Evolutionary conservation across 2,797 vertebrate species (phyloP).

Genomic region (Gymnothorax javanicus): DNA sequence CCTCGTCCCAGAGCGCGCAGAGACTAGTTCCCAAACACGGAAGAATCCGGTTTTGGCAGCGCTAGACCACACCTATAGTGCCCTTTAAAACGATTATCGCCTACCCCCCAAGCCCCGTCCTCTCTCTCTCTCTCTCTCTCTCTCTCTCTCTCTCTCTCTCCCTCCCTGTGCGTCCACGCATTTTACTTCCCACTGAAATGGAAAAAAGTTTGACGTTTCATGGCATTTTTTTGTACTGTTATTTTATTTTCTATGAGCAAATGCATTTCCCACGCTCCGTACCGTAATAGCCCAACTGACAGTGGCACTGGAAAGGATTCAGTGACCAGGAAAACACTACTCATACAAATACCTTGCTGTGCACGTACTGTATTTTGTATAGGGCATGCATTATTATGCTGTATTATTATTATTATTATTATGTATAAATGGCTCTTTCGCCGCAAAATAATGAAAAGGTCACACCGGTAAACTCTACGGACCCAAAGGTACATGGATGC

Average conservation of each 20-base stretch:
- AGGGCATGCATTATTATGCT: no score
- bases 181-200: constrained; percentile 1
- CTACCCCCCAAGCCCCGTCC: neutral
- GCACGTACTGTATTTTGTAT: no score
- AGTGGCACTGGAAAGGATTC: neutral
- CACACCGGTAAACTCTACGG: neutral
- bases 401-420: no score
- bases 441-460: no score
- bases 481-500: neutral
- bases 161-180: constrained; percentile 13
- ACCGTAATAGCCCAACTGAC: neutral
- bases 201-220: neutral
- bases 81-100: constrained; percentile 17
- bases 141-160: neutral
- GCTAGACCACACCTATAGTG: constrained; percentile 69
- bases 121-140: neutral
- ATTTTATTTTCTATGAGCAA: neutral
- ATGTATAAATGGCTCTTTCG: no score
- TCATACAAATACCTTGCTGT: neutral
- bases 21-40: constrained; percentile 58
- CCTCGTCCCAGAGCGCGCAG: constrained; percentile 59
- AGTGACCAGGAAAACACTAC: neutral
- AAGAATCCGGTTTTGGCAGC: constrained; percentile 58
- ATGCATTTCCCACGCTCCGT: constrained; percentile 18
- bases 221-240: neutral